Evolutionary conservation across 2,113 vertebrate genomes (phyloP).

Genomic region (Plestiodon gilberti): DNA sequence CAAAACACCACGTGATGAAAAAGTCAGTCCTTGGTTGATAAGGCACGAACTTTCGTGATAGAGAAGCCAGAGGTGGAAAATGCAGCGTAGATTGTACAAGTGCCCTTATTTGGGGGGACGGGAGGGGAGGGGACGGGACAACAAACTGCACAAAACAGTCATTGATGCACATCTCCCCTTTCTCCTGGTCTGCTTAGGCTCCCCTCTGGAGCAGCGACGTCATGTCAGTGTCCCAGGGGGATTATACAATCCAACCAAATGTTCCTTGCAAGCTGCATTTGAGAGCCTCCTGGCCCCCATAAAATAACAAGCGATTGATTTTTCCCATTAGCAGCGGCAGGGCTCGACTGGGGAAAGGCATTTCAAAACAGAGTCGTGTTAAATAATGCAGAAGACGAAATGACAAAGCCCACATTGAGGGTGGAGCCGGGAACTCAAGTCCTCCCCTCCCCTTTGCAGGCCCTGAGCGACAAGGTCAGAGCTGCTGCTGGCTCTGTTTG

Average conservation of each 20-base stretch:
- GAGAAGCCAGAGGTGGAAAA: not conserved
- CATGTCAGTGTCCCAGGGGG: not conserved
- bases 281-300: slow-evolving; percentile 49
- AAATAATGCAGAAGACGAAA: slow-evolving; percentile 74
- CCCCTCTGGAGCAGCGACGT: not conserved
- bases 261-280: slow-evolving; percentile 18
- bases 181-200: not conserved
- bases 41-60: not conserved
- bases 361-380: slow-evolving; percentile 60
- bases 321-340: slow-evolving; percentile 70
- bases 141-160: not conserved
- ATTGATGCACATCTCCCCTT: not conserved
- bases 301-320: slow-evolving; percentile 72
- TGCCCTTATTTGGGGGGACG: not conserved
- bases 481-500: not conserved
- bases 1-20: no score
- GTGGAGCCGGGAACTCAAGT: slow-evolving; percentile 29
- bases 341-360: slow-evolving; percentile 56
- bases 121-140: no score
- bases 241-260: not conserved
- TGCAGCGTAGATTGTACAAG: not conserved
- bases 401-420: slow-evolving; percentile 48
- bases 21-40: no score
- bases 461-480: not conserved
- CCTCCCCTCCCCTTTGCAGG: not conserved